Evolutionary conservation across 2,888 invertebrate genomes (phyloP), one percentile per base, ranked within the genome.

Genomic region (Coleophora deauratella): DNA sequence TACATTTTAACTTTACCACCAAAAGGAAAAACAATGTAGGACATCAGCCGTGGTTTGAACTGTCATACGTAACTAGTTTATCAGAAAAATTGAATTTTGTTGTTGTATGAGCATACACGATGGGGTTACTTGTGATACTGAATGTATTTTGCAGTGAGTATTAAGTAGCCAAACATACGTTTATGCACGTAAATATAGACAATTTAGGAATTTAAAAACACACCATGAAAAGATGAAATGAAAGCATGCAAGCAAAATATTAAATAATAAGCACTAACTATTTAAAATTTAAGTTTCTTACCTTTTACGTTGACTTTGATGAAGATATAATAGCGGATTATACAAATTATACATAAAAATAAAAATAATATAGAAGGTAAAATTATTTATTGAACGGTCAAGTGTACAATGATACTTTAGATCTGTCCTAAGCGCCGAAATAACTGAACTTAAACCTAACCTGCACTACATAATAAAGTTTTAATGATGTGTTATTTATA

Each of bases 201-300:
- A n/a, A n/a, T n/a, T n/a, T n/a, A n/a, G n/a, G n/a, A n/a, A n/a
- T n/a, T n/a, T n/a, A n/a, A n/a, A n/a, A n/a, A n/a, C n/a, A n/a
- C n/a, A n/a, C n/a, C n/a, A n/a, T n/a, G n/a, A n/a, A n/a, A n/a
- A n/a, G n/a, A n/a, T n/a, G 32, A n/a, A 27, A 42, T 37, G 39
- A 49, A 53, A 54, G 54, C 76, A 73, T 76, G 73, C 74, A 27
- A 51, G 72, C 73, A 73, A 75, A 64, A 48, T 35, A 61, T 63
- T 55, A 49, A 47, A 52, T 56, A 68, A 66, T 44, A 70, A 69
- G 67, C 64, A 33, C 9, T 7, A 37, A 31, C 3, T 11, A 41
- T 4, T 4, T 21, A 21, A 21, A 21, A 21, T 44, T 36, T 3
- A 40, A 35, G 35, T 21, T 12, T n/a, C 46, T 46, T 43, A 46